A percentile compares a stretch with the other conserved stretches of the same genome.
phyloP scores from a whole-genome alignment of 2,888 invertebrate species.

The Drosophila flavopinicola region DNA sequence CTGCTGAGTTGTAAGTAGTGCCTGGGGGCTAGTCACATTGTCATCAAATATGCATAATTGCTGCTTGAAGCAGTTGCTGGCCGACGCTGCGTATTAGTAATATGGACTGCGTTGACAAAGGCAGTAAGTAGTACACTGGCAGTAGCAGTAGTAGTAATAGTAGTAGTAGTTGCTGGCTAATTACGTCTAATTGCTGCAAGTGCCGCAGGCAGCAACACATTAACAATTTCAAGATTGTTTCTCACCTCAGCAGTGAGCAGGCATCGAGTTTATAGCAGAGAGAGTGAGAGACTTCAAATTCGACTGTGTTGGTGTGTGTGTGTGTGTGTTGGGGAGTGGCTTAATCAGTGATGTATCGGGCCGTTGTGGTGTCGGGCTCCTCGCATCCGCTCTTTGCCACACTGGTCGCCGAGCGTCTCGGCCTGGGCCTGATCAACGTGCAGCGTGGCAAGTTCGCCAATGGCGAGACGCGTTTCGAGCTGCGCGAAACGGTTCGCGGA shows the following conservation, averaged over 20 bases:
- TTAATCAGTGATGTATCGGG: constrained; percentile 5
- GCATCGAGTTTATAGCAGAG: background rate
- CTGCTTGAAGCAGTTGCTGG: constrained; percentile 25
- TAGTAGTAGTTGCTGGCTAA: constrained; percentile 41
- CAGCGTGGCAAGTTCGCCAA: constrained; percentile 5
- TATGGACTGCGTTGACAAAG: constrained; percentile 37
- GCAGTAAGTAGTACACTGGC: too few species aligned
- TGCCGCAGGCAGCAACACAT: constrained; percentile 45
- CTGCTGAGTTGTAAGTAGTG: background rate
- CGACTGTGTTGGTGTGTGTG: background rate
- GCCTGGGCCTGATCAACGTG: background rate
- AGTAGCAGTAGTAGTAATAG: constrained; percentile 17
- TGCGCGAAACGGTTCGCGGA: constrained; percentile 16
- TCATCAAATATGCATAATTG: constrained; percentile 50
- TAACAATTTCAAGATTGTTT: constrained; percentile 47
- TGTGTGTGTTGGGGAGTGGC: background rate
- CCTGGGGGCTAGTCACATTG: background rate
- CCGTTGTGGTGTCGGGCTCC: constrained; percentile 12
- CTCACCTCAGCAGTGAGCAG: constrained; percentile 6
- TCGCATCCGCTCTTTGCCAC: constrained; percentile 2
- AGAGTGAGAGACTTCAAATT: background rate
- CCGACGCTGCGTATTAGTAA: constrained; percentile 36
- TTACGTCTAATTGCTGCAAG: constrained; percentile 62
- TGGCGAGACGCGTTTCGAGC: constrained; percentile 23
- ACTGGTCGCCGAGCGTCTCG: constrained; percentile 2